Evolutionary conservation across 2,888 invertebrate species (phyloP).

Genomic region (Exocentrus adspersus): DNA sequence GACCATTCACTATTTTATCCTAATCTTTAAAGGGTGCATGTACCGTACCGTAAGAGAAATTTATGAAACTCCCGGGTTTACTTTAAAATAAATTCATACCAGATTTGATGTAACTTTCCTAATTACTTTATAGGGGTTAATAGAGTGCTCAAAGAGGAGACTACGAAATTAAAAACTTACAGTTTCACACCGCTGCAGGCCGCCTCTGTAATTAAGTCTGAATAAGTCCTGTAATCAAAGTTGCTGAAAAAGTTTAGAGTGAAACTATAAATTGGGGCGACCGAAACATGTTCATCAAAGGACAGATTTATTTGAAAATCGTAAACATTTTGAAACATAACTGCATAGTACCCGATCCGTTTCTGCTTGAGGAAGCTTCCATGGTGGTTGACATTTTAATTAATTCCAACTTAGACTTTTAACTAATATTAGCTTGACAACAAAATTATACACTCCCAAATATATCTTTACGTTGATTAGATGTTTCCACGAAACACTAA

Average conservation of each 20-base stretch:
- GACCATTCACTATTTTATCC: too few relatives aligned
- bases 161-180: neutral
- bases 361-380: too few relatives aligned
- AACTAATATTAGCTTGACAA: neutral
- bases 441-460: neutral
- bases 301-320: too few relatives aligned
- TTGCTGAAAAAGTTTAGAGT: too few relatives aligned
- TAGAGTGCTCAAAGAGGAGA: neutral
- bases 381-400: too few relatives aligned
- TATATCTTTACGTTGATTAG: neutral
- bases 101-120: constrained; percentile 13
- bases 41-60: neutral
- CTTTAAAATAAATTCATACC: neutral
- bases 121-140: neutral
- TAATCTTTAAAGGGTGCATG: neutral
- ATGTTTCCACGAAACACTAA: neutral
- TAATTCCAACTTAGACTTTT: too few relatives aligned
- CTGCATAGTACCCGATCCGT: too few relatives aligned
- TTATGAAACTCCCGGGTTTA: neutral
- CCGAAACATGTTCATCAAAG: too few relatives aligned
- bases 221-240: too few relatives aligned
- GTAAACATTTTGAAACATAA: too few relatives aligned
- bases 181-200: neutral
- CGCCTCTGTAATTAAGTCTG: neutral
- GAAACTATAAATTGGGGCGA: too few relatives aligned